Conservation (phyloP, 2,113 vertebrate species). For the human (Homo sapiens) region DNA sequence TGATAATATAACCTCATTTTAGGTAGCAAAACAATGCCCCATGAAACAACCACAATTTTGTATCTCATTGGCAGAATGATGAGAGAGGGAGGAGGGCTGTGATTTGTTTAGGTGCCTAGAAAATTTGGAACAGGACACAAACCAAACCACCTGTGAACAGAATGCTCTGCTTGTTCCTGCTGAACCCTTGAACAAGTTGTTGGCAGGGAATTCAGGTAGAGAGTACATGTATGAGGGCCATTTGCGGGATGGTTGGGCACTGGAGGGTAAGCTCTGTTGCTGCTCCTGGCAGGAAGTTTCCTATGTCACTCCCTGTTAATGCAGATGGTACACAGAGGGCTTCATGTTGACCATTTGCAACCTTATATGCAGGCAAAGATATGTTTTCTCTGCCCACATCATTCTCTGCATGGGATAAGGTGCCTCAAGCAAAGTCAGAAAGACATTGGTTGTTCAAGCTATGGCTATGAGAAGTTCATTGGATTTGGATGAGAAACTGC, state of each 20-base stretch:
- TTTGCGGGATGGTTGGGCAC: constrained; percentile 35
- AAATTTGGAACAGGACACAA: constrained; percentile 54
- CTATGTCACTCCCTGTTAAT: constrained; percentile 13
- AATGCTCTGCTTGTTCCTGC: constrained; percentile 38
- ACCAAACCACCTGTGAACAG: constrained; percentile 73
- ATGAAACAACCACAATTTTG: constrained; percentile 33
- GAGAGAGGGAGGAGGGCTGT: constrained; percentile 40
- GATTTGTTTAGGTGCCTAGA: constrained; percentile 72
- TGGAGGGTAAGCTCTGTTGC: constrained; percentile 41
- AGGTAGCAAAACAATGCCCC: constrained; percentile 51
- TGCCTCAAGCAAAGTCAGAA: constrained; percentile 60
- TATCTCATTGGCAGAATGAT: constrained; percentile 39
- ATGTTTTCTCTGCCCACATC: constrained; percentile 14
- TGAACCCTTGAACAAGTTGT: constrained; percentile 33
- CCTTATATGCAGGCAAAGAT: constrained; percentile 43
- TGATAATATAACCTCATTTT: constrained; percentile 55
- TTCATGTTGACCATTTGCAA: constrained; percentile 40
- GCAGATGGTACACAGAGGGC: constrained; percentile 66
- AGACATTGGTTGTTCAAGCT: constrained; percentile 60
- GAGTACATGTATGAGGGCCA: constrained; percentile 7
- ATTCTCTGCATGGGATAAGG: constrained; percentile 40
- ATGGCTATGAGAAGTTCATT: constrained; percentile 59
- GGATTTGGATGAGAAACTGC: constrained; percentile 45
- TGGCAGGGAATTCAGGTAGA: constrained; percentile 50
- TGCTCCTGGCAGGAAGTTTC: constrained; percentile 16